Conservation (phyloP, 35 echinoderm and acorn worm species). For the Eucidaris tribuloides region DNA sequence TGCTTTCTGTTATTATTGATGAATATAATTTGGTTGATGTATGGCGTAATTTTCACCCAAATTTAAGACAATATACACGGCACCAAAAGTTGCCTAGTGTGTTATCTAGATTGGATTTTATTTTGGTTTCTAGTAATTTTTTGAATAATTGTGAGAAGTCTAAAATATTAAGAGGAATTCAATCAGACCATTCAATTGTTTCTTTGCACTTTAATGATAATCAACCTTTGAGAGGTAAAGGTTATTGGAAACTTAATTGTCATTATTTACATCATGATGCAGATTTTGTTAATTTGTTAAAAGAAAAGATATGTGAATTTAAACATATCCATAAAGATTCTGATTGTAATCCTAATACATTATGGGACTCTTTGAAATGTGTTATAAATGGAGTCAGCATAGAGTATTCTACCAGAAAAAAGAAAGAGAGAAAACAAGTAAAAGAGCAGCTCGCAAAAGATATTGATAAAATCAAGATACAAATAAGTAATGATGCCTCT, state of each 20-base stretch:
- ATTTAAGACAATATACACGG: slow-evolving; percentile 1
- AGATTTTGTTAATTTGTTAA: neutral
- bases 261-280: neutral
- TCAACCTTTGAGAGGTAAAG: neutral
- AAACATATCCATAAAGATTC: neutral
- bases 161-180: neutral
- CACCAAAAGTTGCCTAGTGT: neutral
- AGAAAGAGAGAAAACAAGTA: slow-evolving; percentile 26
- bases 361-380: slow-evolving; percentile 9
- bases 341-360: neutral
- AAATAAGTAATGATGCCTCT: neutral
- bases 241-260: too few relatives aligned
- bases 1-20: slow-evolving; percentile 32
- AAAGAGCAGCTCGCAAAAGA: neutral
- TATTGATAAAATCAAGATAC: neutral
- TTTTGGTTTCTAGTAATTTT: slow-evolving; percentile 7
- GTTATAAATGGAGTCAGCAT: neutral
- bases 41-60: slow-evolving; percentile 32
- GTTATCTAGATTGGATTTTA: slow-evolving; percentile 22
- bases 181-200: slow-evolving; percentile 8
- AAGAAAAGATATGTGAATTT: neutral
- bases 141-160: neutral
- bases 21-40: slow-evolving; percentile 15
- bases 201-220: slow-evolving; percentile 19
- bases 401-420: neutral